Evolutionary conservation across 2,888 invertebrate genomes (phyloP), one percentile per base, ranked within the genome.

Genomic region (Microplitis deprimator): DNA sequence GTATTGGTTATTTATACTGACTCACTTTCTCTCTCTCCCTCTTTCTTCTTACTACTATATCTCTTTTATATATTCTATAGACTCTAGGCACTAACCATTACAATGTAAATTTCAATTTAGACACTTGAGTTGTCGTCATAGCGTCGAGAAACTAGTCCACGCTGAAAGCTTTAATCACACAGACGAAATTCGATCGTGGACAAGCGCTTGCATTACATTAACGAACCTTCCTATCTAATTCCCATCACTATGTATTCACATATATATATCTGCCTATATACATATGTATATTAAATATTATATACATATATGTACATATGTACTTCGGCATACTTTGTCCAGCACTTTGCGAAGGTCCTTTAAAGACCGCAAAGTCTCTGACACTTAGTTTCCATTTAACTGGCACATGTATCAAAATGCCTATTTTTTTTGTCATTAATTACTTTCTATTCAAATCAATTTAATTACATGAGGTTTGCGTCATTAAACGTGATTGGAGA

Each of bases 81-180:
- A 50, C 50, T 50, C 13, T 50, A 13, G 50, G 5, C 50, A 50
- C 50, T 50, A 50, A 50, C 50, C 50, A 50, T 50, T 13, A 50
- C 50, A 13, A 64, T 64, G 72, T 73, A 50, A 61, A 77, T 68
- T 68, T 13, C 68, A 77, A 77, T 73, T 73, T 62, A 20, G 68
- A 68, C 73, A 77, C 50, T 73, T 61, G 41, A 39, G 67, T 68
- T 69, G 29, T 68, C 13, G 38, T 65, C 16, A 65, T 77, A 29
- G 40, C 68, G 8, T 65, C 20, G 50, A 77, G 68, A 50, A 68
- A 73, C 38, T 68, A 41, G 60, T 20, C 73, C 29, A 69, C 61
- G n/a, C 13, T 73, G 62, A 68, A 69, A 61, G 68, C 73, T 77
- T 73, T 77, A 73, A 73, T 77, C 77, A 50, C 68, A 61, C 67